Conservation (phyloP, 2,113 vertebrate genomes). For the Puma concolor region DNA sequence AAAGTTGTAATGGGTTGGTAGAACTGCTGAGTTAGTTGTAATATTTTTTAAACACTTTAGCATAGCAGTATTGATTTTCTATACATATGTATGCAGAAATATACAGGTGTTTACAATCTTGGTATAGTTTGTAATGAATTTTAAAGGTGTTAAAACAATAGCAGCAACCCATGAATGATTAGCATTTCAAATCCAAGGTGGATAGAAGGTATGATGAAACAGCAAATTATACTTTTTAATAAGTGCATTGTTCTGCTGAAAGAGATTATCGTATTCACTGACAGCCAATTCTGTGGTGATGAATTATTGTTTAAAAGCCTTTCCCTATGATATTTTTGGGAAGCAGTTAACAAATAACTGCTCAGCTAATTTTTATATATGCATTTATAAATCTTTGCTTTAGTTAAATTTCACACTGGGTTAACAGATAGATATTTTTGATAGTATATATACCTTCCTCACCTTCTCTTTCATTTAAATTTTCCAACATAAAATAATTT, state of each 20-base stretch:
- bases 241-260: conserved; percentile 85
- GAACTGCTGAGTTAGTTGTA: conserved; percentile 31
- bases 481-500: background rate
- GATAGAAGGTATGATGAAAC: conserved; percentile 79
- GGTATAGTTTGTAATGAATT: conserved; percentile 75
- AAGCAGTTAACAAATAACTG: conserved; percentile 74
- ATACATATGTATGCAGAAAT: conserved; percentile 63
- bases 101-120: conserved; percentile 70
- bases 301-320: conserved; percentile 82
- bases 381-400: conserved; percentile 76
- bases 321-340: conserved; percentile 80
- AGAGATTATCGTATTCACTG: conserved; percentile 82
- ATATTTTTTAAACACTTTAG: conserved; percentile 45
- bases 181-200: conserved; percentile 78
- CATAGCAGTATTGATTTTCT: conserved; percentile 62
- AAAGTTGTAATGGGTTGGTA: background rate
- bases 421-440: conserved; percentile 66
- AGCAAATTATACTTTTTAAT: conserved; percentile 87
- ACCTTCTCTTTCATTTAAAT: background rate
- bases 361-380: conserved; percentile 80
- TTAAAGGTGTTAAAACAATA: conserved; percentile 76
- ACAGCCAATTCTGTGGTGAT: conserved; percentile 84
- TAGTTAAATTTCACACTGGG: conserved; percentile 73
- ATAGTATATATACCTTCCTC: background rate
- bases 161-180: conserved; percentile 70